Evolutionary conservation across 2,113 vertebrate species (phyloP), one percentile per base, ranked within the genome.

Genomic region (Ursus arctos): DNA sequence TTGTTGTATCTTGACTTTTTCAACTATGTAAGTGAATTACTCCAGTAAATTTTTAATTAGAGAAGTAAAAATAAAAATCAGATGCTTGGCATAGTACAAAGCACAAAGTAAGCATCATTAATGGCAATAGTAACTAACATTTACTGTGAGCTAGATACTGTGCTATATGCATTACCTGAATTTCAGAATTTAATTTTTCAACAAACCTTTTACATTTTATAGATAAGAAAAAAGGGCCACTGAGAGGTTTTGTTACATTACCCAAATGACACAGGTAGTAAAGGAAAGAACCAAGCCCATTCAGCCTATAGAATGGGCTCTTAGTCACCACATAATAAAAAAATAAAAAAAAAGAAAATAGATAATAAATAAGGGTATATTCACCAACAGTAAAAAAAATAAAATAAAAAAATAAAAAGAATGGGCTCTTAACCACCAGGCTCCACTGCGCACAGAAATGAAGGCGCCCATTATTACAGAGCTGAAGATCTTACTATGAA

Each of bases 41-140:
- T 84, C 33, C 57, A 36, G 14, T 59, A 91, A 69, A 31, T 51
- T 86, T 92, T 72, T 65, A 77, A 84, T 85, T 51, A 74, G 83
- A 51, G 24, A 88, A 71, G 7, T 83, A 96, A 76, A 87, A 67
- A 69, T 67, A 33, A 61, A 69, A 89, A 83, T 49, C 49, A 67
- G 79, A 16, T 80, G 15, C 6, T 76, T 87, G 36, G 43, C 16
- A 79, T 40, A 61, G 26, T n/a, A 43, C 16, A 51, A 3, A 57
- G 13, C 49, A 85, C 33, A 89, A 85, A 80, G 43, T 55, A 33
- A 86, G 26, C 12, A 91, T 49, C 31, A 36, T 80, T 83, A 36
- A 92, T 43, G 40, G 19, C 13, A 51, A 47, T 59, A 55, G 40
- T 24, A 86, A 57, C 16, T 87, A 55, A 40, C 16, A 63, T 21